Evolutionary conservation across 2,888 invertebrate species (phyloP), one percentile per base, ranked within the genome.

Genomic region (Sarcophaga rosellei): DNA sequence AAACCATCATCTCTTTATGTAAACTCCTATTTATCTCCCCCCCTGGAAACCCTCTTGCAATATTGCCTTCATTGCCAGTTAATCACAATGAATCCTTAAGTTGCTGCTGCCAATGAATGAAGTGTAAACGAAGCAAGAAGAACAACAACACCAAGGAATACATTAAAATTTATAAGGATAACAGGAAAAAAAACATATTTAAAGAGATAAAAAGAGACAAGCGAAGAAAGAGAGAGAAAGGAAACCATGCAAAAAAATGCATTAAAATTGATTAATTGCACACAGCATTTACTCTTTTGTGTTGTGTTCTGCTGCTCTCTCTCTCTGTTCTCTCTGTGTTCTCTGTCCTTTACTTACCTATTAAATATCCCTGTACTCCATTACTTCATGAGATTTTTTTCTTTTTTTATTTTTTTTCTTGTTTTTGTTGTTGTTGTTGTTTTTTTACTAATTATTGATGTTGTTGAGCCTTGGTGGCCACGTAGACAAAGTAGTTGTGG

Each of bases 221-320:
- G 25, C 23, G 2, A 44, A 35, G n/a, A 35, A 12, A 4, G 4
- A 5, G 59, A 23, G 6, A 10, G 3, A 47, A 6, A 35, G 6
- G 3, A 23, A 23, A 23, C 12, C 17, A 23, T 6, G 10, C 8
- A 65, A 61, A 23, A 61, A 35, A 53, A 69, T 69, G 59, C 12
- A 77, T 21, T 47, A n/a, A 62, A 68, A 77, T 69, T 77, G 69
- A 69, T 77, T 47, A 69, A 69, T 47, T 69, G 62, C 23, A 69
- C 23, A 53, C 35, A 35, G 35, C 8, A 35, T n/a, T 5, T 21
- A 66, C n/a, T 66, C n/a, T 66, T 45, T 44, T 25, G 66, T 10
- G 15, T 53, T 53, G 53, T 53, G 4, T 17, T 15, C 17, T 53
- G 15, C 47, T 47, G 3, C 47, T 47, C 47, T 47, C 8, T 15